Conservation (phyloP, 2,113 vertebrate genomes). For the Melospiza georgiana region DNA sequence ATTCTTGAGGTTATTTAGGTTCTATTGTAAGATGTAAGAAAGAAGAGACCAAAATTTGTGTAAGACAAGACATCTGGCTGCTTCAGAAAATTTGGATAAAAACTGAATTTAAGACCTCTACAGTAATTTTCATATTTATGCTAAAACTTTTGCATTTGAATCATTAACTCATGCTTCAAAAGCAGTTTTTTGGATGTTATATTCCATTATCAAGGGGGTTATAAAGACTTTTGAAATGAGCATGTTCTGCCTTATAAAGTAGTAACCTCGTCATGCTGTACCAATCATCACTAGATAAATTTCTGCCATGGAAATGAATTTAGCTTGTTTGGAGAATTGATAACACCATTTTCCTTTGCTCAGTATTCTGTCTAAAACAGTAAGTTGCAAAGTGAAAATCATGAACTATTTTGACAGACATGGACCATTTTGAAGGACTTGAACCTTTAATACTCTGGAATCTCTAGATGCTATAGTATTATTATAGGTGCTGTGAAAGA, state of each 20-base stretch:
- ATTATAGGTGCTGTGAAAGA: background rate
- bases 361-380: background rate
- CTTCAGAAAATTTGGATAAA: background rate
- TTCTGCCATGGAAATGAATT: conserved; percentile 16
- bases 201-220: background rate
- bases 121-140: background rate
- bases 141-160: background rate
- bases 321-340: background rate
- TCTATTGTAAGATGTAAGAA: background rate
- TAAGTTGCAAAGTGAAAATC: background rate
- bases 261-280: background rate
- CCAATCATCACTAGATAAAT: background rate
- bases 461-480: background rate
- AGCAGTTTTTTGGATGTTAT: background rate
- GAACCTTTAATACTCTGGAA: background rate
- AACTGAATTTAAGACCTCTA: background rate
- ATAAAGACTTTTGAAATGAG: background rate
- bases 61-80: background rate
- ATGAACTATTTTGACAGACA: background rate
- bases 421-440: background rate
- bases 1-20: background rate
- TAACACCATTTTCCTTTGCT: background rate
- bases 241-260: background rate
- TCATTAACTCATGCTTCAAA: background rate
- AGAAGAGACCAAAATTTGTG: background rate